Conservation (phyloP, 2,888 invertebrate species). For the Blastobasis adustella region DNA sequence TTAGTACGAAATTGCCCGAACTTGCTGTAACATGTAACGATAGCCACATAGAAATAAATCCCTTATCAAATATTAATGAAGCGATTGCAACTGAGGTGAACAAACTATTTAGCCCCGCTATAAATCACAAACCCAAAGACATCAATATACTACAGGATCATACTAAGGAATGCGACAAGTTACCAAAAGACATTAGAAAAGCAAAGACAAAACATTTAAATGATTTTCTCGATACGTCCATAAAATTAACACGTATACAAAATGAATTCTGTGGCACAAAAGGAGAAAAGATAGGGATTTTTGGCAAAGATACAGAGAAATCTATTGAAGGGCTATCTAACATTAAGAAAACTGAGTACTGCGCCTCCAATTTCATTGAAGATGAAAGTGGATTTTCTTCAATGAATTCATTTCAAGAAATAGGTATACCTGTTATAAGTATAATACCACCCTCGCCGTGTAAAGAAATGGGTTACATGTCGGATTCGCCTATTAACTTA, state of each 20-base stretch:
- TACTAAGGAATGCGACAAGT: too few relatives aligned
- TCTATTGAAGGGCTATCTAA: constrained; percentile 23
- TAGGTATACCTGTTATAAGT: constrained; percentile 79
- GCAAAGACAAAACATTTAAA: constrained; percentile 28
- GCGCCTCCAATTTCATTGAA: constrained; percentile 68
- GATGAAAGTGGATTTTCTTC: constrained; percentile 92
- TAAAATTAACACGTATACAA: constrained; percentile 35
- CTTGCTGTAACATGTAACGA: constrained; percentile 46
- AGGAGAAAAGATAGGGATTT: constrained; percentile 24
- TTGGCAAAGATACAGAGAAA: constrained; percentile 15
- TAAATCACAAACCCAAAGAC: too few relatives aligned
- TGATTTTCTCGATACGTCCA: constrained; percentile 34
- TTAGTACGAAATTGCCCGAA: constrained; percentile 62
- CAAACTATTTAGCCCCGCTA: too few relatives aligned
- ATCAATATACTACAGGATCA: too few relatives aligned
- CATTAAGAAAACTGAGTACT: constrained; percentile 34
- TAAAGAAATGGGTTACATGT: constrained; percentile 43
- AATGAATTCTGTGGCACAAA: constrained; percentile 34
- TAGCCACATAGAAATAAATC: background rate
- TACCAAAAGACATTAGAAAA: constrained; percentile 28
- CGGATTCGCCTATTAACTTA: constrained; percentile 36
- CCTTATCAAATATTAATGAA: constrained; percentile 11
- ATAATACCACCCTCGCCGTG: constrained; percentile 65
- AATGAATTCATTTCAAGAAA: constrained; percentile 89
- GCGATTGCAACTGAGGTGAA: constrained; percentile 20